phyloP scores from a whole-genome alignment of 2,797 vertebrate genomes.

The Dermochelys coriacea region DNA sequence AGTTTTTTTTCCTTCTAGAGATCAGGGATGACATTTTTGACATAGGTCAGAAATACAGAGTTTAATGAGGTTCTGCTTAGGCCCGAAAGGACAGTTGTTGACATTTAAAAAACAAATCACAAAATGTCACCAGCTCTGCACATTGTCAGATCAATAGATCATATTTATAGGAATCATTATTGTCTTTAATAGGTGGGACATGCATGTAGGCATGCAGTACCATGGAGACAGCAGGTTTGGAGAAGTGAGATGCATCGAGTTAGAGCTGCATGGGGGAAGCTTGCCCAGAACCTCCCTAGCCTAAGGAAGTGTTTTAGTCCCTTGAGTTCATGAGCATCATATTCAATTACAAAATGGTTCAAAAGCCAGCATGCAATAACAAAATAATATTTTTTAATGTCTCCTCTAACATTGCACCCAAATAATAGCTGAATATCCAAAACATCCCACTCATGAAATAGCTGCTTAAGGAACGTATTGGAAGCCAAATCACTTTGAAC shows the following conservation, averaged over 20 bases:
- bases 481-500: not conserved
- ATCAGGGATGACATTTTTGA: not conserved
- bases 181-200: not conserved
- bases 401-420: not conserved
- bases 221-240: not conserved
- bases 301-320: not conserved
- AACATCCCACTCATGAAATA: not conserved
- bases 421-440: not conserved
- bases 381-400: not conserved
- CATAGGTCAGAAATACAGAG: not conserved
- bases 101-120: not conserved
- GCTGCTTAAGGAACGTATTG: not conserved
- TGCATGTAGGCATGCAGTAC: not conserved
- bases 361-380: not conserved
- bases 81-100: not conserved
- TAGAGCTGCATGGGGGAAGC: not conserved
- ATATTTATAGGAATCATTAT: not conserved
- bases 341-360: not conserved
- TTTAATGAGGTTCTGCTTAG: not conserved
- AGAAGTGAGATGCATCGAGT: not conserved
- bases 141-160: not conserved
- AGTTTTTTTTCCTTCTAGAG: not conserved
- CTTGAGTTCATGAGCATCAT: not conserved
- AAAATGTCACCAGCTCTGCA: not conserved
- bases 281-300: constrained; percentile 2